Evolutionary conservation across 2,888 invertebrate species (phyloP), one percentile per base, ranked within the genome.

Genomic region (Hermaeophaga mercurialis): DNA sequence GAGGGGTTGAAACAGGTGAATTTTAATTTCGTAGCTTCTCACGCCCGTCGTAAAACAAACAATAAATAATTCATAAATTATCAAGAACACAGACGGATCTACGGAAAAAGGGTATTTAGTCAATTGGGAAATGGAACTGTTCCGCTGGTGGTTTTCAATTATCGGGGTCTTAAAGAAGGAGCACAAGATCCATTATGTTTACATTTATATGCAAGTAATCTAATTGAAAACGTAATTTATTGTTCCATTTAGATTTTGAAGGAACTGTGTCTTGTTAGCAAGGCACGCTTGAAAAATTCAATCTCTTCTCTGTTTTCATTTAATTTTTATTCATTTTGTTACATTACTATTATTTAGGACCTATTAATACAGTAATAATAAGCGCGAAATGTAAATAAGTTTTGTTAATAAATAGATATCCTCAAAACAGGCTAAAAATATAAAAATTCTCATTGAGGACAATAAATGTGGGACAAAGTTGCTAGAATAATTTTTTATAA

Each of bases 1-100:
- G 18, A 39, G 19, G 39, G 39, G 39, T 39, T 39, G 19, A 39
- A 39, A 39, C 39, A 43, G 43, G 43, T 43, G 43, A 24, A 24
- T 43, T 43, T 11, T 43, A 43, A 43, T 12, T 43, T 43, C 15
- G 43, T 12, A 12, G 14, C 26, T 43, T 43, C 43, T 26, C 43
- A 43, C 43, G 43, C 22, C 43, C 17, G 36, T 9, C 9, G 36
- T 36, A 22, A 48, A 48, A 36, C 26, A 24, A 41, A 47, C 28
- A 49, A 56, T 45, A 56, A 56, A 56, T 56, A 56, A 56, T 56
- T 52, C 36, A 56, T 56, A 45, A 56, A 45, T 56, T 56, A 45
- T 45, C 11, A 28, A 17, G 45, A 36, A 56, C 38, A 39, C 34
- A 3, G 31, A 45, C 56, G 49, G 56, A 50, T 56, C 45, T 50